Conservation (phyloP, 1,140 invertebrate genomes). For the Eriocheir sinensis region DNA sequence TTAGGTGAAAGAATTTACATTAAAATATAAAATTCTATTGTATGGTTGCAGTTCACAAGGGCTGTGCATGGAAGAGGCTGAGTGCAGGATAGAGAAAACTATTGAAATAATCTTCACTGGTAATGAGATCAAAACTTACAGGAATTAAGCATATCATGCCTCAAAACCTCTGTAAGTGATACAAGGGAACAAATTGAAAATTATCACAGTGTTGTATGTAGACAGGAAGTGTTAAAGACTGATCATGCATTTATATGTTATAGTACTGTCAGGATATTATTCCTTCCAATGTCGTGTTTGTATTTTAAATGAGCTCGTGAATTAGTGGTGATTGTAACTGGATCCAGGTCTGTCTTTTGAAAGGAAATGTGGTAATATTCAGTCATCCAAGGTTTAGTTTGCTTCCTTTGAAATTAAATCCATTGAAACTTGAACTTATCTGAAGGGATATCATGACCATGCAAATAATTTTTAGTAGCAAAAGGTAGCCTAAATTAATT, state of each 20-base stretch:
- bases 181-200: constrained; percentile 44
- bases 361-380: neutral
- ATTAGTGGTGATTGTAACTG: neutral
- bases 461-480: neutral
- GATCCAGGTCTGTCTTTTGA: neutral
- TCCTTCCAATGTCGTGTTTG: neutral
- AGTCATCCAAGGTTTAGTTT: neutral
- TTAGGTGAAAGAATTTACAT: neutral
- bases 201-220: constrained; percentile 42
- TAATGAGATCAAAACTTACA: constrained; percentile 38
- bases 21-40: neutral
- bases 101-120: neutral
- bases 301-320: constrained; percentile 3
- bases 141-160: constrained; percentile 60
- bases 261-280: neutral
- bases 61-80: neutral
- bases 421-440: neutral
- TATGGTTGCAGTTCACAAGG: neutral
- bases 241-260: constrained; percentile 65
- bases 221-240: constrained; percentile 36
- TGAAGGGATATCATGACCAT: neutral
- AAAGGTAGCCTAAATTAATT: neutral
- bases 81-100: neutral
- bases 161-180: constrained; percentile 41
- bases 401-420: neutral